phyloP scores from a whole-genome alignment of 2,113 vertebrate genomes.

The Tragulus kanchil region DNA sequence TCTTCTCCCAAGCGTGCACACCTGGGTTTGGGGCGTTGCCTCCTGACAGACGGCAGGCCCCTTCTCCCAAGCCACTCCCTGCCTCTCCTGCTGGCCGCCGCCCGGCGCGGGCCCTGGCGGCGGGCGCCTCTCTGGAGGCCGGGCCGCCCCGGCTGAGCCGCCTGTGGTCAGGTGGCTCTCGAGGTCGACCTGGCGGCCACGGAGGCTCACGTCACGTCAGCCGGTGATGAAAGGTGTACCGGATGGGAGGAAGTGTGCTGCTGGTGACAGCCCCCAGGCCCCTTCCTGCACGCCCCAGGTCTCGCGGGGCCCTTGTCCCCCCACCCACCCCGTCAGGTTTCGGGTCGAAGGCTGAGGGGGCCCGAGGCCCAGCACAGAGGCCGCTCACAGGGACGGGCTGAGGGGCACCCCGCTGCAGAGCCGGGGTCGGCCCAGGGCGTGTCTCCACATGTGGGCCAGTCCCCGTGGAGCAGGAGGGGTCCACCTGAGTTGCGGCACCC shows the following conservation, averaged over 20 bases:
- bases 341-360: neutral
- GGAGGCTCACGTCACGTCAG: conserved; percentile 29
- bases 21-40: neutral
- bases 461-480: neutral
- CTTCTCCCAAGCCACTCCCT: neutral
- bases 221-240: conserved; percentile 46
- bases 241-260: conserved; percentile 38
- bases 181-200: conserved; percentile 54
- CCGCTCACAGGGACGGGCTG: neutral
- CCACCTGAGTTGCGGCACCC: fast-evolving
- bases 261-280: neutral
- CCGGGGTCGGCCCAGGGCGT: neutral
- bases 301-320: neutral
- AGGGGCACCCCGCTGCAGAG: fast-evolving
- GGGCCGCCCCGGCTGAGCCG: neutral
- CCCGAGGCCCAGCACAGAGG: neutral
- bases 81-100: neutral
- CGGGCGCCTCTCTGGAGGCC: neutral
- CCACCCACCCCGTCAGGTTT: neutral
- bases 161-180: neutral
- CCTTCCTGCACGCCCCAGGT: neutral
- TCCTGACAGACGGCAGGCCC: neutral
- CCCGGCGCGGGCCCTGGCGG: neutral
- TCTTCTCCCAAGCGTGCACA: neutral
- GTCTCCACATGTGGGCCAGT: neutral